phyloP scores from a whole-genome alignment of 2,113 vertebrate genomes.

The Podarcis muralis region DNA sequence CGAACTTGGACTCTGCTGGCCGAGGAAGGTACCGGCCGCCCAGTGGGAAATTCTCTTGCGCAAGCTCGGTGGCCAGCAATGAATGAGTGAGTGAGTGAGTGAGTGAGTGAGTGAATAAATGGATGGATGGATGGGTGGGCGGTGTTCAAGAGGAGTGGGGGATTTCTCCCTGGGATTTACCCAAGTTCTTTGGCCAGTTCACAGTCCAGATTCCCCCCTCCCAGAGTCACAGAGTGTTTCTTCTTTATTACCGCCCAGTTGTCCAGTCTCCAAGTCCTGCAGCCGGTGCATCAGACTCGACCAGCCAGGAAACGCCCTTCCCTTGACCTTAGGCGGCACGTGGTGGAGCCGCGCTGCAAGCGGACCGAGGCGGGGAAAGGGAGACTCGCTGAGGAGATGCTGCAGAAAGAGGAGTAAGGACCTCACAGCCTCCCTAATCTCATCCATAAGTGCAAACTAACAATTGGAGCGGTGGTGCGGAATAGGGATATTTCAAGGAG shows the following conservation, averaged over 20 bases:
- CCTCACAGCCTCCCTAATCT: background rate
- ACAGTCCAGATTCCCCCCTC: background rate
- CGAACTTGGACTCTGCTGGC: background rate
- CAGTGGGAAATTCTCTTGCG: background rate
- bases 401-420: background rate
- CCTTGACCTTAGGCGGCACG: background rate
- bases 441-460: background rate
- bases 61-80: background rate
- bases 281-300: no score
- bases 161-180: no score
- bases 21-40: slow-evolving; percentile 3
- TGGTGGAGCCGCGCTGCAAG: background rate
- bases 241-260: no score
- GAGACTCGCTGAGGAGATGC: background rate
- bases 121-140: background rate
- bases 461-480: background rate
- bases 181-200: no score
- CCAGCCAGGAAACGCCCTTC: background rate
- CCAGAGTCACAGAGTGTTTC: background rate
- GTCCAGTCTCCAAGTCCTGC: background rate
- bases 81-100: background rate
- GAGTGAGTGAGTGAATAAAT: background rate
- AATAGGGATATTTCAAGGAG: background rate
- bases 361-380: background rate
- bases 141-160: no score